A percentile compares a stretch with the other conserved stretches of the same genome.
phyloP scores from a whole-genome alignment of 2,113 vertebrate species.

The Microcebus tavaratra region DNA sequence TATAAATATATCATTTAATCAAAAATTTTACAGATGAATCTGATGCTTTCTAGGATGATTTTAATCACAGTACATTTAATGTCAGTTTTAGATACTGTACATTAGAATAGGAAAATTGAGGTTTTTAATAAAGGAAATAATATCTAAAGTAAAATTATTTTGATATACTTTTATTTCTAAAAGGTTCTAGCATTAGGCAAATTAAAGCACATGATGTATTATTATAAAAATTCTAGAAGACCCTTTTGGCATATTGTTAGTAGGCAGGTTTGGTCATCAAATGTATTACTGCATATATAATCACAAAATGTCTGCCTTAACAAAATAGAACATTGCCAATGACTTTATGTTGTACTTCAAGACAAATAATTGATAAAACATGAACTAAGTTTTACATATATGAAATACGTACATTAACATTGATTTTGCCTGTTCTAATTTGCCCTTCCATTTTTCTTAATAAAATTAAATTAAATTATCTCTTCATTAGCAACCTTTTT shows the following conservation, averaged over 20 bases:
- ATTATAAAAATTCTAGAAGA: not conserved
- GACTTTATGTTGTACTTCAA: constrained; percentile 44
- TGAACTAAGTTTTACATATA: constrained; percentile 7
- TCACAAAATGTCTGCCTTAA: not conserved
- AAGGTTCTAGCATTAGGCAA: not conserved
- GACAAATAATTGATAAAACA: constrained; percentile 77
- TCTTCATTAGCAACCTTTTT: not conserved
- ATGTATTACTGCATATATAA: constrained; percentile 34
- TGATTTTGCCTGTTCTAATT: not conserved
- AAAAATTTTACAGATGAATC: not conserved
- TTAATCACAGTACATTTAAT: not conserved
- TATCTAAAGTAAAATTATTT: not conserved
- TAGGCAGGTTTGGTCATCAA: not conserved
- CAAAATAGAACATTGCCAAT: not conserved
- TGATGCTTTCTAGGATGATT: not conserved
- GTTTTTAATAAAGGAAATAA: too few species aligned
- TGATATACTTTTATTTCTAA: constrained; percentile 1
- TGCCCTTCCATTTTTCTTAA: not conserved
- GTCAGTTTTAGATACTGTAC: not conserved
- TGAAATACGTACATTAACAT: not conserved
- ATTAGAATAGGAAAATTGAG: not conserved
- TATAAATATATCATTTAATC: not conserved
- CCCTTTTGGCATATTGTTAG: not conserved
- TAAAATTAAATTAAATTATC: not conserved
- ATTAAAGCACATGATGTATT: not conserved